Evolutionary conservation across 2,113 vertebrate genomes (phyloP).

Genomic region (Corythornis madagascariensis): DNA sequence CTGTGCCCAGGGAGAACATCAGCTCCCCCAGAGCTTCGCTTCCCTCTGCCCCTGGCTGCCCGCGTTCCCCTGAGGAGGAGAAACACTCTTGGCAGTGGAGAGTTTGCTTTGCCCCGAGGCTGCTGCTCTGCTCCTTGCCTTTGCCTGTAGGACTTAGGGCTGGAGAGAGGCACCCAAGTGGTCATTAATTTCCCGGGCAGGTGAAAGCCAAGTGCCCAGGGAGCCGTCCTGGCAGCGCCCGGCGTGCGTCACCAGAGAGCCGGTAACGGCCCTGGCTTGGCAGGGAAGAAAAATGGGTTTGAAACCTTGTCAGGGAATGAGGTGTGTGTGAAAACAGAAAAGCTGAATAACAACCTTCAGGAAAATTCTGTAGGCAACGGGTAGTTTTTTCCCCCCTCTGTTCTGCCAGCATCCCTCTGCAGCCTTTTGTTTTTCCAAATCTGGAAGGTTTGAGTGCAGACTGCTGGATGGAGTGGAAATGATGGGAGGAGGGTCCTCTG

Average conservation of each 20-base stretch:
- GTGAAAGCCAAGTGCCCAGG: not conserved
- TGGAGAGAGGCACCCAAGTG: not conserved
- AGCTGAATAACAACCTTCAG: not conserved
- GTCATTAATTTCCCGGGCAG: constrained; percentile 3
- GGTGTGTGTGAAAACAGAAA: not conserved
- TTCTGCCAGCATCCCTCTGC: not conserved
- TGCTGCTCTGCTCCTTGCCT: not conserved
- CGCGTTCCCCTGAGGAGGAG: not conserved
- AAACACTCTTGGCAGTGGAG: not conserved
- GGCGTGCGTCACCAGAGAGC: not conserved
- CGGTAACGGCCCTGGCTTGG: not conserved
- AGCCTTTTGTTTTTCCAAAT: not conserved
- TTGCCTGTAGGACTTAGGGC: not conserved
- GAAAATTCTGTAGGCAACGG: not conserved
- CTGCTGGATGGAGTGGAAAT: not conserved
- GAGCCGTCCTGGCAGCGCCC: not conserved
- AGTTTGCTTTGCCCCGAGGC: constrained; percentile 12
- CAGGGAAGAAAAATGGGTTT: constrained; percentile 34
- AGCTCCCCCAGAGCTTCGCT: not conserved
- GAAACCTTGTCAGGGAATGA: constrained; percentile 20
- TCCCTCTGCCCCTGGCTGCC: not conserved
- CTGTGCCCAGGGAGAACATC: not conserved
- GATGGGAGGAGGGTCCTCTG: not conserved
- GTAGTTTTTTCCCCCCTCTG: not conserved
- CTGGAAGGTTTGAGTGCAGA: not conserved